Conservation (phyloP, 1,140 invertebrate genomes). For the Bombus ignitus region DNA sequence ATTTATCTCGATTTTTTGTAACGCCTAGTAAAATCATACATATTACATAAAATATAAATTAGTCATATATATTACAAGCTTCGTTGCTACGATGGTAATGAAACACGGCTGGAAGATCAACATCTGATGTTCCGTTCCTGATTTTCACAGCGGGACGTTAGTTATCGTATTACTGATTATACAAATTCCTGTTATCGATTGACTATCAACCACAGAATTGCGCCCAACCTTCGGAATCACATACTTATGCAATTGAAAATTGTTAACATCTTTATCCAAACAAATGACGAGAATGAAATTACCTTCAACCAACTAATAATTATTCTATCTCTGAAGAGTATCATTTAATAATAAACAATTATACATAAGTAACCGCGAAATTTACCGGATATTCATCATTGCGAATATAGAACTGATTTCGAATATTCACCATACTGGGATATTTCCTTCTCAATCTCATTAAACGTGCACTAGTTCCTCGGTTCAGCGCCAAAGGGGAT, state of each 20-base stretch:
- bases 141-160: background rate
- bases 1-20: background rate
- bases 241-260: background rate
- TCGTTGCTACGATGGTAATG: background rate
- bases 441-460: background rate
- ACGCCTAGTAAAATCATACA: background rate
- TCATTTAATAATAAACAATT: too few species aligned
- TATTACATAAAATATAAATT: too few species aligned
- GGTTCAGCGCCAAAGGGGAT: constrained; percentile 23
- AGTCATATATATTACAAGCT: background rate
- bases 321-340: too few species aligned
- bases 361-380: too few species aligned
- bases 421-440: background rate
- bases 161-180: background rate
- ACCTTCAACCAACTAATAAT: too few species aligned
- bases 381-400: too few species aligned
- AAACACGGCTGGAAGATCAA: background rate
- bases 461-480: background rate
- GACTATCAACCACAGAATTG: background rate
- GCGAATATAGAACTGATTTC: too few species aligned
- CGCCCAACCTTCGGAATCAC: background rate
- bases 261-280: too few species aligned
- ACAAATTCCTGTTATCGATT: background rate
- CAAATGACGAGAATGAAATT: too few species aligned
- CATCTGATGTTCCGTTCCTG: background rate